A percentile compares a stretch with the other conserved stretches of the same genome.
These are phyloP conservation scores for Xerus inauris DNA, from an alignment of 2,113 vertebrate species.

Conservation along the genomic window DNA sequence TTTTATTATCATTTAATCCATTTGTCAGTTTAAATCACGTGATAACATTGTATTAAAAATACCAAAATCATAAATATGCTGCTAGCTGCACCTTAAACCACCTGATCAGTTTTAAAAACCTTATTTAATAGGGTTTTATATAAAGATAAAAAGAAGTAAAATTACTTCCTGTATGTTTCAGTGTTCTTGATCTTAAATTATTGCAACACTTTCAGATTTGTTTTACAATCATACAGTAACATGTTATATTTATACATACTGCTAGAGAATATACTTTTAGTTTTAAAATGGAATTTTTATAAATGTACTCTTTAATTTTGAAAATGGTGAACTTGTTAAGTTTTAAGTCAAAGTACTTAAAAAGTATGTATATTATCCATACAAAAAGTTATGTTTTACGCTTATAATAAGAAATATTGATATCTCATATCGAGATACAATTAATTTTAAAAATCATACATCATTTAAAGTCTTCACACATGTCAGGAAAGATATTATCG, in stretches of 20 bases:
- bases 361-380: conserved; percentile 91
- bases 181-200: conserved; percentile 83
- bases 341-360: conserved; percentile 89
- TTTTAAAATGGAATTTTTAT: conserved; percentile 90
- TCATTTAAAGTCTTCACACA: conserved; percentile 72
- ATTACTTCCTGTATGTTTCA: conserved; percentile 78
- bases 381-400: conserved; percentile 87
- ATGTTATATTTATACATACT: conserved; percentile 94
- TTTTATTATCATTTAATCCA: conserved; percentile 83
- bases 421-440: conserved; percentile 88
- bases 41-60: conserved; percentile 80
- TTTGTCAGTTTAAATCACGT: conserved; percentile 81
- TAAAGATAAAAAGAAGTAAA: conserved; percentile 77
- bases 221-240: conserved; percentile 89
- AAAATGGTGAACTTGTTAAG: conserved; percentile 85
- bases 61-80: conserved; percentile 80
- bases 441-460: conserved; percentile 80
- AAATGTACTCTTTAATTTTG: conserved; percentile 91
- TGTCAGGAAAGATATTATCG: conserved; percentile 76
- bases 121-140: conserved; percentile 75
- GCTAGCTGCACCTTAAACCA: conserved; percentile 77
- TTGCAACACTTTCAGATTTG: conserved; percentile 92
- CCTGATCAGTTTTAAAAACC: conserved; percentile 81
- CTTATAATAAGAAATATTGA: conserved; percentile 86
- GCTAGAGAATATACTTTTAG: conserved; percentile 90